Evolutionary conservation across 2,888 invertebrate genomes (phyloP).

Genomic region (Caenorhabditis panamensis): DNA sequence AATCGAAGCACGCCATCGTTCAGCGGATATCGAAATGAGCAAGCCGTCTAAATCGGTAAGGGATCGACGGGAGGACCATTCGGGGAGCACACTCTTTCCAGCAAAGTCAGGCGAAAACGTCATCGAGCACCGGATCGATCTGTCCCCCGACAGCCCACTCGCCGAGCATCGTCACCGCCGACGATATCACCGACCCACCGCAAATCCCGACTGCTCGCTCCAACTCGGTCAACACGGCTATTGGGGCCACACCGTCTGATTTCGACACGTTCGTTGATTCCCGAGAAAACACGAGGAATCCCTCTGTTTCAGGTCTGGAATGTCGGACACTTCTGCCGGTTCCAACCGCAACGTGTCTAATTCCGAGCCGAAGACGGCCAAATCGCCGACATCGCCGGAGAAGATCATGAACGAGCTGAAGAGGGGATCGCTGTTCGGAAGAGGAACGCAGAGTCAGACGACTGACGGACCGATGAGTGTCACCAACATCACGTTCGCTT

Average conservation of each 20-base stretch:
- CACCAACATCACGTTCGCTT: conserved; percentile 34
- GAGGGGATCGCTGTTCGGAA: conserved; percentile 50
- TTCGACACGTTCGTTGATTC: conserved; percentile 27
- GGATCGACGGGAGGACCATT: too few relatives aligned
- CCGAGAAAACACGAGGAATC: too few relatives aligned
- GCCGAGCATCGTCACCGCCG: conserved; percentile 41
- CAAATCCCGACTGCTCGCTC: conserved; percentile 46
- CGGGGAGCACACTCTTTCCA: conserved; percentile 3
- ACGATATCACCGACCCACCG: conserved; percentile 14
- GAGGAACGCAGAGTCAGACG: conserved; percentile 15
- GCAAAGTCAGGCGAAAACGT: conserved; percentile 36
- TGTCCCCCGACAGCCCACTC: conserved; percentile 55
- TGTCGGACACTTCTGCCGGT: conserved; percentile 57
- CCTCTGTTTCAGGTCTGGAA: conserved; percentile 27
- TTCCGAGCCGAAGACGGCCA: conserved; percentile 28
- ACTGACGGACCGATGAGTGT: conserved; percentile 15
- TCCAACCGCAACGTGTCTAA: conserved; percentile 47
- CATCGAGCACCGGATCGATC: conserved; percentile 28
- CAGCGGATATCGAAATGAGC: conserved; percentile 44
- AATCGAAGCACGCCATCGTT: conserved; percentile 18
- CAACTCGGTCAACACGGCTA: conserved; percentile 50
- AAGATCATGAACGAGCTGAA: conserved; percentile 48
- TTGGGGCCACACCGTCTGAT: conserved; percentile 40
- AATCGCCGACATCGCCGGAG: conserved; percentile 41
- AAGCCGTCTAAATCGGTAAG: conserved; percentile 47